A percentile compares a stretch with the other conserved stretches of the same genome.
Conservation (phyloP, 2,113 vertebrate species). For the Mirza zaza region DNA sequence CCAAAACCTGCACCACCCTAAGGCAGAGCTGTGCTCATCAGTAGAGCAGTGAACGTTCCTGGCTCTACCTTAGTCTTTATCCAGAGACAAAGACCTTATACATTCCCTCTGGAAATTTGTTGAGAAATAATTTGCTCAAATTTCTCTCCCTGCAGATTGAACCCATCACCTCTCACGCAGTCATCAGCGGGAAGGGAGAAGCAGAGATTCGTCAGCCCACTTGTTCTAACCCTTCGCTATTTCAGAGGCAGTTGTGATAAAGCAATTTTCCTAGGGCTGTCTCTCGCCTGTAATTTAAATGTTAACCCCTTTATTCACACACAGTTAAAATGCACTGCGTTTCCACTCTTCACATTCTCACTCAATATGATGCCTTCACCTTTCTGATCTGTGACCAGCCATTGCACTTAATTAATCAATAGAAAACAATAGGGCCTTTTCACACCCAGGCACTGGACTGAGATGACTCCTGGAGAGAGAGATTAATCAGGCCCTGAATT, state of each 20-base stretch:
- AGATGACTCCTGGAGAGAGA: neutral
- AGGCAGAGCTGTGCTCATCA: neutral
- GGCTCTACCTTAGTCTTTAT: neutral
- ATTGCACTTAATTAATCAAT: neutral
- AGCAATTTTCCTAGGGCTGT: constrained; percentile 22
- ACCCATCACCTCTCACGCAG: neutral
- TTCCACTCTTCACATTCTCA: neutral
- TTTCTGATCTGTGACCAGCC: neutral
- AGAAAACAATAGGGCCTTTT: neutral
- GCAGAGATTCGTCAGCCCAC: constrained; percentile 18
- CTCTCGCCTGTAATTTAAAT: constrained; percentile 30
- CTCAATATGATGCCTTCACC: neutral
- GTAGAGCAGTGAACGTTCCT: neutral
- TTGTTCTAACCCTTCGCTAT: constrained; percentile 22
- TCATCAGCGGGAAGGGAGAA: neutral
- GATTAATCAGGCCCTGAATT: neutral
- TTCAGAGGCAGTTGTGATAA: constrained; percentile 30
- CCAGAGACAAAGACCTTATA: constrained; percentile 37
- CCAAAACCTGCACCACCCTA: neutral
- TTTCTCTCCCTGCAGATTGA: constrained; percentile 29
- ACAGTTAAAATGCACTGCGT: neutral
- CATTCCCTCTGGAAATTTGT: constrained; percentile 17
- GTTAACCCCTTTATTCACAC: constrained; percentile 18
- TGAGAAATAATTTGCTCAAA: constrained; percentile 52
- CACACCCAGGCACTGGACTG: neutral